phyloP scores from a whole-genome alignment of 2,113 vertebrate genomes.

The Balaeniceps rex region DNA sequence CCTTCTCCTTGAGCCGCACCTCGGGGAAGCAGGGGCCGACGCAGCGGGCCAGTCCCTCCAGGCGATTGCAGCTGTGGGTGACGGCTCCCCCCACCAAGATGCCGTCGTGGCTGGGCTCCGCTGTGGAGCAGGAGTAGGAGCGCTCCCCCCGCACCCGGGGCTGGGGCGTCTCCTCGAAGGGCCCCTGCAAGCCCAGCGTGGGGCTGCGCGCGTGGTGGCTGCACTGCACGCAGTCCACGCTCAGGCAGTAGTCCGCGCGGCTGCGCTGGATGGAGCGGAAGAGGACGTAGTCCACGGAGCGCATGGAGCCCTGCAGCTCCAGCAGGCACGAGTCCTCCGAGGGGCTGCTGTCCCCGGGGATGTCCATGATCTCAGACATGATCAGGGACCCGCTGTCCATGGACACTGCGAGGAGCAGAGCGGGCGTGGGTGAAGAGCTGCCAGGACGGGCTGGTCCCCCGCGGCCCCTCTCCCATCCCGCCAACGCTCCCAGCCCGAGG shows the following conservation, averaged over 20 bases:
- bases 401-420: slow-evolving; percentile 68
- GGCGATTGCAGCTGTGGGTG: slow-evolving; percentile 89
- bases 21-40: slow-evolving; percentile 79
- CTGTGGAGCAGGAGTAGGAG: slow-evolving; percentile 92
- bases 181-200: slow-evolving; percentile 67
- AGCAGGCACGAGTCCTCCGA: slow-evolving; percentile 94
- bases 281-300: slow-evolving; percentile 81
- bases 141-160: slow-evolving; percentile 82
- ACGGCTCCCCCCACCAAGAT: slow-evolving; percentile 42
- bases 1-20: slow-evolving; percentile 74
- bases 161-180: slow-evolving; percentile 75
- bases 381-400: slow-evolving; percentile 93
- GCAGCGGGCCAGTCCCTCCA: slow-evolving; percentile 74
- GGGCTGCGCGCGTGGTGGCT: slow-evolving; percentile 68
- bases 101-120: slow-evolving; percentile 67
- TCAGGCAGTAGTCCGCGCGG: slow-evolving; percentile 79
- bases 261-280: slow-evolving; percentile 84
- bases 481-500: not conserved
- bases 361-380: slow-evolving; percentile 92
- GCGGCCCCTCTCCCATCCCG: accelerated
- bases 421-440: not conserved
- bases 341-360: slow-evolving; percentile 91
- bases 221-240: slow-evolving; percentile 76
- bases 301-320: slow-evolving; percentile 82
- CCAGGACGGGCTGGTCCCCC: accelerated